Conservation (phyloP, 2,888 invertebrate species). For the Orthonychiurus folsomi region DNA sequence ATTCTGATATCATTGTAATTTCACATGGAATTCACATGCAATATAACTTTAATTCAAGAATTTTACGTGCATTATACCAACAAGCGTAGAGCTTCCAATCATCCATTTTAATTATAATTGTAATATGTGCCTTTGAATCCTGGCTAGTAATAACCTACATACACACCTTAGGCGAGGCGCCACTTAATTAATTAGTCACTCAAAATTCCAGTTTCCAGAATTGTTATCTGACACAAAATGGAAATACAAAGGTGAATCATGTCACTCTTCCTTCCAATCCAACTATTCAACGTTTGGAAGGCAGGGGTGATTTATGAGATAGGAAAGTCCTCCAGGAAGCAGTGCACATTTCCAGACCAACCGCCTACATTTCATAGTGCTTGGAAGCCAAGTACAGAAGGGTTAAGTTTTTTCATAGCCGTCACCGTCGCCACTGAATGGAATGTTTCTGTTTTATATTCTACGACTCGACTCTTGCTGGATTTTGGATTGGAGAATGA, state of each 20-base stretch:
- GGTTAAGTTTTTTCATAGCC: not conserved
- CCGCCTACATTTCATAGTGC: no score
- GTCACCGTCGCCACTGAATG: not conserved
- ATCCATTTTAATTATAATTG: no score
- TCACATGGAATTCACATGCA: not conserved
- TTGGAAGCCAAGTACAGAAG: not conserved
- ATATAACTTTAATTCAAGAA: not conserved
- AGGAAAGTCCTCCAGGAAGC: not conserved
- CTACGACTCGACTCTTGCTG: not conserved
- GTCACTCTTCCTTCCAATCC: not conserved
- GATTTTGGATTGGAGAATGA: not conserved
- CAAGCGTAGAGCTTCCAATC: no score
- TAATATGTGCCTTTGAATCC: no score
- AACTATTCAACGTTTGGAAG: not conserved
- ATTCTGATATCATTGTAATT: not conserved
- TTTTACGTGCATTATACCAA: no score
- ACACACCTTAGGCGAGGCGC: no score
- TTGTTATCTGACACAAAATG: no score
- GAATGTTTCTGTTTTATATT: not conserved
- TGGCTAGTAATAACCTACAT: no score
- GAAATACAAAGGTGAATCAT: not conserved
- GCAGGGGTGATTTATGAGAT: not conserved
- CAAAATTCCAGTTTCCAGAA: no score
- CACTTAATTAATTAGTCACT: not conserved
- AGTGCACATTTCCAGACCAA: no score